Conservation (phyloP, 2,888 invertebrate species). For the Geotrupes spiniger region DNA sequence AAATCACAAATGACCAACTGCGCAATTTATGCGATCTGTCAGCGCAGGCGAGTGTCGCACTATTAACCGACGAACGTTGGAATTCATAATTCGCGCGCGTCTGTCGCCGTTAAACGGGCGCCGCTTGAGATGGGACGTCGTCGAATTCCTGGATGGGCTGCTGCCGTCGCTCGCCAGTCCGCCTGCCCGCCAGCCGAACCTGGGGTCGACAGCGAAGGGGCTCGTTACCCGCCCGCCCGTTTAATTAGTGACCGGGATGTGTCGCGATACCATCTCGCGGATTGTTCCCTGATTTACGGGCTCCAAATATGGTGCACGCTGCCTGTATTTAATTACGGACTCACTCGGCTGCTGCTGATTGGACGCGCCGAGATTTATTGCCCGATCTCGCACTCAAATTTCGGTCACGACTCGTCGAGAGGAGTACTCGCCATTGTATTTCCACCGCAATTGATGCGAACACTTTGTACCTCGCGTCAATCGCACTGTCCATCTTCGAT, state of each 20-base stretch:
- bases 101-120: constrained; percentile 9
- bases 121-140: constrained; percentile 11
- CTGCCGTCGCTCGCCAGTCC: constrained; percentile 3
- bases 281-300: constrained; percentile 28
- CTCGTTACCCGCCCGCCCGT: constrained; percentile 18
- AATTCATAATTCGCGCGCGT: constrained; percentile 19
- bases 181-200: not conserved
- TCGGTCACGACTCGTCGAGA: constrained; percentile 22
- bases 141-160: constrained; percentile 18
- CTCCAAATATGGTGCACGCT: constrained; percentile 25
- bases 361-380: constrained; percentile 23
- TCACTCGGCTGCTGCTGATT: constrained; percentile 23
- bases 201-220: constrained; percentile 19
- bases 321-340: constrained; percentile 25
- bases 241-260: constrained; percentile 24
- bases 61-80: constrained; percentile 7
- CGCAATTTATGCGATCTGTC: constrained; percentile 8
- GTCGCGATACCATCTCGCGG: constrained; percentile 33
- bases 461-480: constrained; percentile 24
- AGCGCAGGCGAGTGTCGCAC: constrained; percentile 10
- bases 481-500: constrained; percentile 21
- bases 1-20: too few species aligned
- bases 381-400: constrained; percentile 22
- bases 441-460: constrained; percentile 23
- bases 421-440: constrained; percentile 21